A percentile compares a stretch with the other conserved stretches of the same genome.
Conservation (phyloP, 2,888 invertebrate genomes). For the Didymodactylos carnosus region DNA sequence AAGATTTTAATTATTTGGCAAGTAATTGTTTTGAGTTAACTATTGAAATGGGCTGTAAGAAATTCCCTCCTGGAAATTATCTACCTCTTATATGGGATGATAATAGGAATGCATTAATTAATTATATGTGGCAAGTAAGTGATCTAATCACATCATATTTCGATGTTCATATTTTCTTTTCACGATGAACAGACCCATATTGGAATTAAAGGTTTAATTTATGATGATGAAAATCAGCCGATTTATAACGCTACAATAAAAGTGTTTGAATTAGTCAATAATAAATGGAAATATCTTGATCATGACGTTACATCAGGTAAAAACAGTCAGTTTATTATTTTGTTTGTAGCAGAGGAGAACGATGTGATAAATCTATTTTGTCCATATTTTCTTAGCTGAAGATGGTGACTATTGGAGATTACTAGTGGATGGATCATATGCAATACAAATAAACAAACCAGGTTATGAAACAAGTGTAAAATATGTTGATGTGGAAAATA, state of each 20-base stretch:
- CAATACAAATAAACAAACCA: background rate
- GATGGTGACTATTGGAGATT: constrained; percentile 12
- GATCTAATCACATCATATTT: background rate
- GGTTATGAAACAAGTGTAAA: background rate
- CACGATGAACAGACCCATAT: constrained; percentile 18
- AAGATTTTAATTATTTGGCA: constrained; percentile 70
- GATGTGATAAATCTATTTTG: background rate
- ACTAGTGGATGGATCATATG: background rate
- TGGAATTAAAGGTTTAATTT: constrained; percentile 22
- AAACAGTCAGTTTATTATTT: no score
- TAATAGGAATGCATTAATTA: constrained; percentile 53
- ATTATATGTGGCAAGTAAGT: constrained; percentile 51
- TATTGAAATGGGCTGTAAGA: constrained; percentile 61
- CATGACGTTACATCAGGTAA: constrained; percentile 8
- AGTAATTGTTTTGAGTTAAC: constrained; percentile 72
- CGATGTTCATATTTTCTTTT: background rate
- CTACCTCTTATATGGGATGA: constrained; percentile 54
- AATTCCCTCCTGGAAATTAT: constrained; percentile 47
- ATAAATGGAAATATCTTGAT: background rate
- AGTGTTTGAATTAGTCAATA: background rate
- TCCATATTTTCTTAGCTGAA: background rate
- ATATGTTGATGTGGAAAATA: background rate
- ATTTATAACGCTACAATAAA: background rate
- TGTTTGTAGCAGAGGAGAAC: no score
- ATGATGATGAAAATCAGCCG: background rate